Base-by-base conservation (phyloP, 1,140 invertebrate genomes). In the Oedothorax gibbosus region DNA sequence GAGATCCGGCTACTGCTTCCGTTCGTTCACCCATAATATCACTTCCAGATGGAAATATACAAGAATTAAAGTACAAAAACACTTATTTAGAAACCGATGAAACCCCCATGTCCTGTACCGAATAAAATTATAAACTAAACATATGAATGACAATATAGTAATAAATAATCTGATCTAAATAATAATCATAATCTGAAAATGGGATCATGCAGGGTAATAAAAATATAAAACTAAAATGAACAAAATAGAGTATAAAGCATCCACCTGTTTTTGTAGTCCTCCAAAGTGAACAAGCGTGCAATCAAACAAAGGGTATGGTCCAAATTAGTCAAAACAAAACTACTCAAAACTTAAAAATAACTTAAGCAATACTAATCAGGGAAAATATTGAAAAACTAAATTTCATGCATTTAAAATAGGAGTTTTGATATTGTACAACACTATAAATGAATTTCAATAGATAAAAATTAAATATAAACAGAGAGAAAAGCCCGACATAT, bases 181-280 rank as follows among this genome's bases (percentile, higher is more conserved):
- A 71, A 56, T 77, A 15, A n/a, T n/a, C n/a, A n/a, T n/a, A n/a
- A n/a, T n/a, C n/a, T n/a, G n/a, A n/a, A n/a, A 85, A 87, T 18
- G 12, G 73, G 73, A 54, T 15, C 69, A 83, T 75, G 71, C 71
- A 83, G 57, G 20, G 21, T 75, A 35, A 54, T 0, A 20, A 14
- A 7, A 64, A 77, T 65, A 50, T 50, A 18, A 21, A 57, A n/a
- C 18, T 50, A 69, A 65, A 75, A 62, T 62, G 35, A 75, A 51
- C 3, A 66, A 76, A 54, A 72, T 71, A 69, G 81, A 69, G 85
- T 83, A 72, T 86, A 75, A 81, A 87, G 82, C 18, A 82, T 75
- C 81, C 57, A 87, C 75, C 79, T 86, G 62, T 49, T 85, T 60
- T 15, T 84, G 65, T 35, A 53, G n/a, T 75, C 84, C 75, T 86